Conservation (phyloP, 2,888 invertebrate species). For the Ommatoiulus sabulosus region DNA sequence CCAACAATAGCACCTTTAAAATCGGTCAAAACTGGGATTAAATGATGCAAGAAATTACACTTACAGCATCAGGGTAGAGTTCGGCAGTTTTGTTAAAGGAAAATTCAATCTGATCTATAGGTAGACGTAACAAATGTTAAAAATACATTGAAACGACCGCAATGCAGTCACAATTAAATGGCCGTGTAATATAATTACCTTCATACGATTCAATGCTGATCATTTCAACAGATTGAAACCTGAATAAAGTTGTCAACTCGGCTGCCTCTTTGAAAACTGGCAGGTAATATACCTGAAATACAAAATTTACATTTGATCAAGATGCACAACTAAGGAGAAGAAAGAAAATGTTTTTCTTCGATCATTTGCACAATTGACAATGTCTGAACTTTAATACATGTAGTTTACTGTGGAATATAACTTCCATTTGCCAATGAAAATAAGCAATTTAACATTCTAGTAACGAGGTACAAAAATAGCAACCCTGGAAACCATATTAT, state of each 20-base stretch:
- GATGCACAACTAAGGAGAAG: too few relatives aligned
- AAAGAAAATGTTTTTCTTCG: neutral
- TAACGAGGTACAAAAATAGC: too few relatives aligned
- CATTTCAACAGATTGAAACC: slow-evolving; percentile 58
- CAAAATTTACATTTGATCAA: neutral
- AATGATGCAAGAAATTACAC: slow-evolving; percentile 58
- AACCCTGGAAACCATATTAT: neutral
- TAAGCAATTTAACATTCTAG: too few relatives aligned
- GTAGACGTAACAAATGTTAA: neutral
- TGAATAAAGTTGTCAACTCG: slow-evolving; percentile 60
- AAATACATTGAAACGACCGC: neutral
- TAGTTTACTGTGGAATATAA: too few relatives aligned
- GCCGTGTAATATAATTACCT: slow-evolving; percentile 42
- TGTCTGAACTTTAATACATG: too few relatives aligned
- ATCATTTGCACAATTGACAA: neutral
- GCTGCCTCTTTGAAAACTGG: slow-evolving; percentile 60
- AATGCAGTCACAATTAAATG: neutral
- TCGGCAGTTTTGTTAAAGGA: slow-evolving; percentile 64
- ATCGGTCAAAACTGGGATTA: neutral
- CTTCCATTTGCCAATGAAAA: too few relatives aligned
- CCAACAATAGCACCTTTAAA: neutral
- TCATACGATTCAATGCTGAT: slow-evolving; percentile 45
- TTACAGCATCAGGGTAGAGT: slow-evolving; percentile 65
- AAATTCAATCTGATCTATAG: slow-evolving; percentile 66
- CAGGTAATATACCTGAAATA: slow-evolving; percentile 61